A percentile compares a stretch with the other conserved stretches of the same genome.
phyloP scores from a whole-genome alignment of 2,113 vertebrate genomes.

The Anser brachyrhynchus region DNA sequence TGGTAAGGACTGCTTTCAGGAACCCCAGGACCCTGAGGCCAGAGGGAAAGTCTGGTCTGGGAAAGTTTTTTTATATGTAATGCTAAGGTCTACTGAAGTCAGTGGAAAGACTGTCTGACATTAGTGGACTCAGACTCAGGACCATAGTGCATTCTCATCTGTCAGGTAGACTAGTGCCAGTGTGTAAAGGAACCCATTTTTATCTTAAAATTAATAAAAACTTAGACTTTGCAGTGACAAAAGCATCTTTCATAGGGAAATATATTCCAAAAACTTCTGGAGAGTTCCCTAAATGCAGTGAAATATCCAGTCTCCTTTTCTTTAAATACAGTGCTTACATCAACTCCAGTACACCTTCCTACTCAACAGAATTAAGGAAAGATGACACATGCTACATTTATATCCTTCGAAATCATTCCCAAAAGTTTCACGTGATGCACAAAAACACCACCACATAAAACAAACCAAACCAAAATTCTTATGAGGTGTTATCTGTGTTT shows the following conservation, averaged over 20 bases:
- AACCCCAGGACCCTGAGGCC: background rate
- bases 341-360: conserved; percentile 23
- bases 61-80: no score
- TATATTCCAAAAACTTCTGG: no score
- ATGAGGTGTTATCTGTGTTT: conserved; percentile 58
- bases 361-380: conserved; percentile 52
- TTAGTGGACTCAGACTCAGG: background rate
- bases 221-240: background rate
- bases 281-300: background rate
- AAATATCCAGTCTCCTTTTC: conserved; percentile 5
- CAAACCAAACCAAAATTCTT: background rate
- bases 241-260: background rate
- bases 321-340: background rate
- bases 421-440: conserved; percentile 36
- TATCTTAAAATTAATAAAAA: conserved; percentile 5
- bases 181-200: background rate
- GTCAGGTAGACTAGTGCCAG: background rate
- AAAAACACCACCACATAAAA: conserved; percentile 34
- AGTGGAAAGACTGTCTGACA: background rate
- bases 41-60: background rate
- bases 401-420: conserved; percentile 46
- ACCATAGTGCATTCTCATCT: background rate
- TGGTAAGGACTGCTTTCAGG: background rate
- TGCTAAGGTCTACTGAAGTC: background rate
- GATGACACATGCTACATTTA: background rate